Base-by-base conservation (phyloP, 2,888 invertebrate genomes). In the Hypomecis atomaria region DNA sequence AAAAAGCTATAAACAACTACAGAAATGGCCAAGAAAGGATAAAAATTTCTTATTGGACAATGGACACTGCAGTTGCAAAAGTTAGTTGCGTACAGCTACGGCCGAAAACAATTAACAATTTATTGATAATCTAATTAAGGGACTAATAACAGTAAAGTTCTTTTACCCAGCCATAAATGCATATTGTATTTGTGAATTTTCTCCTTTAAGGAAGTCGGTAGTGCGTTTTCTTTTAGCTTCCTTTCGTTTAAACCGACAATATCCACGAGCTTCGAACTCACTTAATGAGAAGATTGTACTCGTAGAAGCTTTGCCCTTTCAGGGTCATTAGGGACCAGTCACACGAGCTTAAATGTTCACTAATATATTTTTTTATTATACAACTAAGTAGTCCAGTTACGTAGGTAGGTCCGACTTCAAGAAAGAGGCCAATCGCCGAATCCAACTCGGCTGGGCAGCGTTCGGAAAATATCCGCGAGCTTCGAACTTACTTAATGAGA, bases 241-340 rank as follows among this genome's bases (percentile, higher is more conserved):
- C 37, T 43, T 44, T 50, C 44, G 44, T 44, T 59, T 52, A 59
- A 23, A 44, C 23, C 36, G 44, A 34, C 5, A 7, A 44, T 23
- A 37, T 59, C 52, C 23, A 37, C 50, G 44, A 50, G n/a, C 13
- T 59, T 44, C 5, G 44, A 33, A 50, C 37, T 50, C 50, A 9
- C 37, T 11, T 59, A 59, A 59, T 59, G 44, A 59, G 59, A 8
- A 10, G 49, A 52, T 59, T 52, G 52, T n/a, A n/a, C n/a, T n/a
- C n/a, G n/a, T 52, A 43, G 37, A 43, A 52, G 43, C 43, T 52
- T 59, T 50, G 42, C 43, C 49, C 43, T 43, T 34, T 48, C 34
- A 11, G 36, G 33, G 33, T 4, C 13, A 1, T 50, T 9, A 50
- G 38, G 48, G 13, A 6, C 13, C 9, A 7, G 37, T 5, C 6